Base-by-base conservation (phyloP, 23 tunicate species). In the Oikopleura albicans region DNA sequence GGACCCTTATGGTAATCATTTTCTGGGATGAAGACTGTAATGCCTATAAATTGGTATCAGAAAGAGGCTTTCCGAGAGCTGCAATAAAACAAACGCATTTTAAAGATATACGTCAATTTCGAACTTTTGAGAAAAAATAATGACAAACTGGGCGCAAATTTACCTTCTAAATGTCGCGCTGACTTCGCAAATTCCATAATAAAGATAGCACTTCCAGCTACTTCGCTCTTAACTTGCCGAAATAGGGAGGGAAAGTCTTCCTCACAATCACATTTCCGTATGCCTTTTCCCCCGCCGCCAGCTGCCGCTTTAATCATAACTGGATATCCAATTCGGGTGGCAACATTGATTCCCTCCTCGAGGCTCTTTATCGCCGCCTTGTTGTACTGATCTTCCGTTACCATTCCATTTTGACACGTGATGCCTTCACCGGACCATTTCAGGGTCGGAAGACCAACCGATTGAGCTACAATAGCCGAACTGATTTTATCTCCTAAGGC, bases 251-350 rank as follows among this genome's bases (percentile, higher is more conserved):
- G 95, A 41, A 93, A 86, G 83, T 93, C 95, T 83, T 92, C 91
- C 4, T 90, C 87, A 66, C 85, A 41, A 4, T 84, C 39, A 4
- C 90, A 94, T 56, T 93, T 90, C 16, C 98, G 85, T 1, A 93
- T 93, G 31, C 98, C 98, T 83, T 93, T 93, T 40, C 98, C 98
- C 1, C 98, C 98, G 1, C 98, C 98, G 0, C 98, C 98, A 57
- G 90, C 94, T 29, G 98, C 90, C 1, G 98, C 98, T 59, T 93
- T 93, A 75, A 93, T 90, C 98, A 93, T 93, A 38, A 93, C 89
- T 0, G 98, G 98, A 85, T 93, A 93, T 0, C 98, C 98, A 56
- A 93, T 88, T 49, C 85, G 38, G 35, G 40, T 41, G 28, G 98
- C 98, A 36, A 88, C 97, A 88, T 93, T 85, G 85, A 93, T 83